A percentile compares a stretch with the other conserved stretches of the same genome.
phyloP scores from a whole-genome alignment of 2,113 vertebrate species.

The Elephas maximus region DNA sequence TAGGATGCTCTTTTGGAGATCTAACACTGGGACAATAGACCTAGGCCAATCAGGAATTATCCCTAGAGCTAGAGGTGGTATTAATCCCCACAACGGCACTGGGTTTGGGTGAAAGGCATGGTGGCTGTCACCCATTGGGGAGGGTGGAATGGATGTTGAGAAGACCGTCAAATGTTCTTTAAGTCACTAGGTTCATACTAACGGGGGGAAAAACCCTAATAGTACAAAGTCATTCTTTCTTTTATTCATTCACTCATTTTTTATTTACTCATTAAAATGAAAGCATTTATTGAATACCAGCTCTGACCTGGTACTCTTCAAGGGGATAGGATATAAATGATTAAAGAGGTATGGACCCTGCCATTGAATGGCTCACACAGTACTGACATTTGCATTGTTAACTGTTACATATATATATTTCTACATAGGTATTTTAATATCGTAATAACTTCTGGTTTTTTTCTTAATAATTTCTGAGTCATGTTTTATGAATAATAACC shows the following conservation, averaged over 20 bases:
- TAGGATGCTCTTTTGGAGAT: neutral
- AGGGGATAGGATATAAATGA: conserved; percentile 31
- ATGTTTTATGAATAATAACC: conserved; percentile 30
- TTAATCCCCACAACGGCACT: neutral
- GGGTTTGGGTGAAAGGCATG: neutral
- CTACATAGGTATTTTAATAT: neutral
- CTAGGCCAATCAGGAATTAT: neutral
- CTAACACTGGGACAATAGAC: neutral
- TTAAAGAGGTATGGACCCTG: neutral
- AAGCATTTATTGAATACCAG: conserved; percentile 28
- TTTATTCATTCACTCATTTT: conserved; percentile 23
- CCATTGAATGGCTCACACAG: neutral
- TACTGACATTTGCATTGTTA: neutral
- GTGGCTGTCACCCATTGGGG: neutral
- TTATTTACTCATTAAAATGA: conserved; percentile 45
- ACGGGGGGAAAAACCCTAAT: neutral
- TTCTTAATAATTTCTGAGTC: neutral
- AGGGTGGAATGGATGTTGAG: neutral
- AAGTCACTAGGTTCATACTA: neutral
- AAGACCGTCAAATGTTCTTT: neutral
- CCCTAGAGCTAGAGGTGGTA: neutral
- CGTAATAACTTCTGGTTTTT: neutral
- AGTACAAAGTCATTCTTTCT: conserved; percentile 13
- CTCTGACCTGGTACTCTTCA: neutral
- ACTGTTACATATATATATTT: neutral